Base-by-base conservation (phyloP, 2,888 invertebrate genomes). In the Mechanitis mazaeus region DNA sequence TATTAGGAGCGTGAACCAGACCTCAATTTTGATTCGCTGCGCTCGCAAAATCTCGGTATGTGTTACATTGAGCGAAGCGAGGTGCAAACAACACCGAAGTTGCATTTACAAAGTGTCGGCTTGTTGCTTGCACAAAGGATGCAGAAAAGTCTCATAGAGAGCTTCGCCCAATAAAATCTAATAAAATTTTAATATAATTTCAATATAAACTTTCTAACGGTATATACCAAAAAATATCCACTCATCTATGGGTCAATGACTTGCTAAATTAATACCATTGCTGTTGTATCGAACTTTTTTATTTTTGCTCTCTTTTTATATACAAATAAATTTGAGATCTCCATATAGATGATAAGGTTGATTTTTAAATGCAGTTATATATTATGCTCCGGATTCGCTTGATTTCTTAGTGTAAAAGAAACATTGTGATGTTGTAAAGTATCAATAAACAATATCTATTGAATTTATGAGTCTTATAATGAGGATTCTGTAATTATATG, bases 311-410 rank as follows among this genome's bases (percentile, higher is more conserved):
- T 61, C 60, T 45, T 33, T 45, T 42, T 12, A 28, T 45, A 33
- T 53, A 45, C 55, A 53, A 56, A 47, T 45, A 6, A 72, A 70
- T 71, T 73, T 71, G 64, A 64, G 65, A 73, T 72, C 45, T 80
- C 77, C 70, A 58, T 35, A 64, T 54, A 50, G 59, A 47, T 45
- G 55, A 61, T 76, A 80, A 63, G 75, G 78, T 70, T 65, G 67
- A 70, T 69, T 75, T 78, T 80, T 57, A 69, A 58, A 59, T 66
- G 61, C 46, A 45, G 7, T 56, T 68, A 65, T 20, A 20, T 20
- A 20, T 20, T 72, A 65, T 79, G 82, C 73, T 79, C 80, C 77
- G 81, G 84, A 77, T 83, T 80, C 74, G 81, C 72, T 80, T 81
- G 77, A 83, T 80, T 84, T 84, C 78, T 77, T 80, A 50, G 50